These are phyloP conservation scores for Bucco capensis DNA, from an alignment of 2,113 vertebrate species.

Conservation along the genomic window DNA sequence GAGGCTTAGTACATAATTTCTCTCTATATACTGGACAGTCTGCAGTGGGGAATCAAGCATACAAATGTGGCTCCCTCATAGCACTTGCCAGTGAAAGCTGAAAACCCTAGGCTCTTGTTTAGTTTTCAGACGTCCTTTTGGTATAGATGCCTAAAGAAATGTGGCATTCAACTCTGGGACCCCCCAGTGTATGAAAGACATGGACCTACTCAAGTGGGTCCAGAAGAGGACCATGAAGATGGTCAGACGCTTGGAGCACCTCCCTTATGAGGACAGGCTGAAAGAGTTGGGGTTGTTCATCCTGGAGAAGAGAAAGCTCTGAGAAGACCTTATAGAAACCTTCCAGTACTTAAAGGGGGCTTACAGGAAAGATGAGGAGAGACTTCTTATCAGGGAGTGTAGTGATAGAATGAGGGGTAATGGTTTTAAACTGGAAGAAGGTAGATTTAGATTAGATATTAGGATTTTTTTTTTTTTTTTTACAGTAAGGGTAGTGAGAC, in stretches of 20 bases:
- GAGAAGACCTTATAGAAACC: background rate
- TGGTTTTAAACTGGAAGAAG: background rate
- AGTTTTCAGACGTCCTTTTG: background rate
- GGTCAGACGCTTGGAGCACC: background rate
- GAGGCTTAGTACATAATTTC: background rate
- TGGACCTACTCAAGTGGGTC: background rate
- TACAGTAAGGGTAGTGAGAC: background rate
- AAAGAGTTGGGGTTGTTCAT: background rate
- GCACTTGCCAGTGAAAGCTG: background rate
- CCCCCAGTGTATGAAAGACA: background rate
- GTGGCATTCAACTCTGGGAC: background rate
- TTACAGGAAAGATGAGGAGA: background rate
- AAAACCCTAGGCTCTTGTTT: background rate
- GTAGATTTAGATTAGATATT: background rate
- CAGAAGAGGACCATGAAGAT: background rate
- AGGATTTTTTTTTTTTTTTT: no score
- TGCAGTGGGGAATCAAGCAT: background rate
- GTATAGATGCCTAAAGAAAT: background rate
- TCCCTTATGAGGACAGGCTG: background rate
- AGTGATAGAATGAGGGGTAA: background rate
- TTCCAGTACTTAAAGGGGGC: background rate
- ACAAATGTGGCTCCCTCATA: background rate
- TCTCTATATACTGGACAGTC: background rate
- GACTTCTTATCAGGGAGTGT: background rate
- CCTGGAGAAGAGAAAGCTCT: background rate